Base-by-base conservation (phyloP, 1,140 invertebrate species). In the Drosophila azteca region DNA sequence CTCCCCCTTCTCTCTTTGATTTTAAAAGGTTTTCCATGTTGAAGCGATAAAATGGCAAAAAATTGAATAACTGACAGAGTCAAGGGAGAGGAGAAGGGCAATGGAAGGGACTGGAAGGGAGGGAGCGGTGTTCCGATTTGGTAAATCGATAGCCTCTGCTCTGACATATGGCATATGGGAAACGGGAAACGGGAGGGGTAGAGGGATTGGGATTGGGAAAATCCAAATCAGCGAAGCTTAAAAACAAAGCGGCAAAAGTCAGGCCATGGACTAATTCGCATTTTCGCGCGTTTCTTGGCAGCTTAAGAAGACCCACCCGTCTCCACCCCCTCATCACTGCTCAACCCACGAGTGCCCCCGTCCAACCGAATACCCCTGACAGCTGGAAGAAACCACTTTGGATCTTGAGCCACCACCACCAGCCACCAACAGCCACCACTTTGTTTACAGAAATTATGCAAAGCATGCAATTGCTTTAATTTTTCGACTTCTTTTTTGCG, bases 361-460 rank as follows among this genome's bases (percentile, higher is more conserved):
- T 4, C 1, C 35, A 4, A 39, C 11, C 35, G 35, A 39, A 39
- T 39, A 11, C 35, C 35, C 35, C 35, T 39, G 35, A 48, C 46
- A 48, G 46, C 46, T 48, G 46, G 20, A 48, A 48, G 17, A 48
- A 48, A 48, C 20, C 35, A 13, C 11, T 39, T 39, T 39, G 35
- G 31, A 26, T 26, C 24, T 26, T 26, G 24, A 26, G 29, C 29
- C 29, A 31, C 2, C 29, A 31, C 11, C 35, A 39, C 0, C 35
- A 31, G 29, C 29, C 8, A 31, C 7, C 7, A 53, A 17, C 54
- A 29, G 26, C 48, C 48, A 50, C 66, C 76, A 76, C 72, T 84
- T 84, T 84, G 81, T 84, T 84, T 84, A 84, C 80, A 84, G 57
- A 79, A 84, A 84, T 84, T 84, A 84, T 84, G 76, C 80, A 84